phyloP scores from a whole-genome alignment of 2,888 invertebrate genomes.

The Eristalinus aeneus region DNA sequence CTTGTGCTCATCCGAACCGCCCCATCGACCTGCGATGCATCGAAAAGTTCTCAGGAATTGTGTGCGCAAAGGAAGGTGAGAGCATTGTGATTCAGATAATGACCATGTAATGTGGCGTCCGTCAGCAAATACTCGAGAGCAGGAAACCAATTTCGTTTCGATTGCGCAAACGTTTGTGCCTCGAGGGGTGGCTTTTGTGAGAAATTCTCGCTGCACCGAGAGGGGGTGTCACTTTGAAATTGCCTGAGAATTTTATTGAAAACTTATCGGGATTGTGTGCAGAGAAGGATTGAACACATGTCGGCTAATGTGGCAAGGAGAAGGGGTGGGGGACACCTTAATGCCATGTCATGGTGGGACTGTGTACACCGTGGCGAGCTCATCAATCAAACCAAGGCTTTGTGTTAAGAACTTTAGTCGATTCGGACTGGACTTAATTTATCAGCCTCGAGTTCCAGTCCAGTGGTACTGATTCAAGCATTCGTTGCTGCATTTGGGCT shows the following conservation, averaged over 20 bases:
- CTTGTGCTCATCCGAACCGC: slow-evolving; percentile 5
- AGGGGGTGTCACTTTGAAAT: neutral
- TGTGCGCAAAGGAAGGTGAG: slow-evolving; percentile 5
- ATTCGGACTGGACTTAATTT: neutral
- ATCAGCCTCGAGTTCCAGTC: neutral
- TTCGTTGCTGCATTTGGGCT: no score
- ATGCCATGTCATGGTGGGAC: neutral
- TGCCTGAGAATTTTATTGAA: neutral
- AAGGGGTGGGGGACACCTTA: neutral
- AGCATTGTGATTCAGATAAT: slow-evolving; percentile 48
- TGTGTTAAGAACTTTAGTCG: neutral
- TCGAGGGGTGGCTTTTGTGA: neutral
- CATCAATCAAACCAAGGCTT: neutral
- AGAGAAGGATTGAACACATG: neutral
- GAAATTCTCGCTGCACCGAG: neutral
- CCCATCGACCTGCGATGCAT: slow-evolving; percentile 1
- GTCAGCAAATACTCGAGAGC: slow-evolving; percentile 24
- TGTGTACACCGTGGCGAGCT: neutral
- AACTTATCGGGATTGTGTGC: neutral
- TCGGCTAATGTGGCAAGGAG: neutral
- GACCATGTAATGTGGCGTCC: slow-evolving; percentile 45
- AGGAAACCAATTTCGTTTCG: slow-evolving; percentile 38
- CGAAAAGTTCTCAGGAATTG: slow-evolving; percentile 22
- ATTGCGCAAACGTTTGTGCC: neutral
- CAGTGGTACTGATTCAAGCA: neutral